phyloP scores from a whole-genome alignment of 2,113 vertebrate species.

The Barnardius zonarius region DNA sequence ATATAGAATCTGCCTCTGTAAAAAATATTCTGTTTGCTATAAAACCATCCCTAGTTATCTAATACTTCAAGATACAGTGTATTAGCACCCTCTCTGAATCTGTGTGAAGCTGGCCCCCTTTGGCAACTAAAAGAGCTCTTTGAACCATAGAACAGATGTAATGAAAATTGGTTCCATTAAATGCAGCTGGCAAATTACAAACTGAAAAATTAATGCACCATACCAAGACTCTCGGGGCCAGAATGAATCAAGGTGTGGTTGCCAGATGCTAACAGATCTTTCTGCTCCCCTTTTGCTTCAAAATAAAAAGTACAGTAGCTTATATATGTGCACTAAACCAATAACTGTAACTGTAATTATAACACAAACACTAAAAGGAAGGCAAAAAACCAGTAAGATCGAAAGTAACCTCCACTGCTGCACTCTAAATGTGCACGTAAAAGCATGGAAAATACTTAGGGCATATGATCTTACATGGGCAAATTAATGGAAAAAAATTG shows the following conservation, averaged over 20 bases:
- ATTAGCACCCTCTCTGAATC: conserved; percentile 64
- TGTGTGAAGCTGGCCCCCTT: conserved; percentile 73
- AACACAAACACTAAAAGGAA: not conserved
- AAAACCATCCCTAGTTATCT: conserved; percentile 70
- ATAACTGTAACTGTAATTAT: conserved; percentile 7
- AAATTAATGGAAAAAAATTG: not conserved
- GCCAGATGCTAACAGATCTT: conserved; percentile 62
- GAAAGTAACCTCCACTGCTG: not conserved
- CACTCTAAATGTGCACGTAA: not conserved
- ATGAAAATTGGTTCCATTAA: conserved; percentile 84
- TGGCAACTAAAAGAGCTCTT: conserved; percentile 78
- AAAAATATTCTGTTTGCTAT: conserved; percentile 74
- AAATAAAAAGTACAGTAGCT: conserved; percentile 27
- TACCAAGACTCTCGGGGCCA: conserved; percentile 72
- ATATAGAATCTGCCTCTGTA: conserved; percentile 64
- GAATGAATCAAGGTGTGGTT: conserved; percentile 78
- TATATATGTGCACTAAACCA: not conserved
- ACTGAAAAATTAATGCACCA: conserved; percentile 81
- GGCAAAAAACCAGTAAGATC: not conserved
- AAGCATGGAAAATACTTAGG: not conserved
- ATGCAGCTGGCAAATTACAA: conserved; percentile 82
- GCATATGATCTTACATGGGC: not conserved
- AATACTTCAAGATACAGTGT: conserved; percentile 73
- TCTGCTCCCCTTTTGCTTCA: not conserved
- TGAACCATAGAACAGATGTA: conserved; percentile 83